Conservation (phyloP, 2,888 invertebrate species). For the Lepidonotus clava region DNA sequence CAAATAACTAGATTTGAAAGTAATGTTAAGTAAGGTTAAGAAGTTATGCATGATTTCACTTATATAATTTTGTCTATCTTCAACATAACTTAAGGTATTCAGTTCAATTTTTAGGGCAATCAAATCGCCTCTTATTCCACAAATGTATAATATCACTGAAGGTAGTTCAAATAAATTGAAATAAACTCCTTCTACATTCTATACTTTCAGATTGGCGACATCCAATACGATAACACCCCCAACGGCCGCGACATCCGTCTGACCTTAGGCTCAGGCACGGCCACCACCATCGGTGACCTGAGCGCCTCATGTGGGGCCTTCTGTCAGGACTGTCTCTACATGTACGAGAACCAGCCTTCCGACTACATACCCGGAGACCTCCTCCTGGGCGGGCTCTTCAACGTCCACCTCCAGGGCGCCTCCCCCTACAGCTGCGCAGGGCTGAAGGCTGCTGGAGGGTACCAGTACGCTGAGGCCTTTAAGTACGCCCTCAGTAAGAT, state of each 20-base stretch:
- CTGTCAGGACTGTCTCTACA: conserved; percentile 74
- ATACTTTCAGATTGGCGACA: conserved; percentile 24
- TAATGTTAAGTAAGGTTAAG: too few species aligned
- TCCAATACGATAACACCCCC: neutral
- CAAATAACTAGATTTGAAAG: too few species aligned
- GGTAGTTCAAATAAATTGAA: too few species aligned
- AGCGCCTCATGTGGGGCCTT: conserved; percentile 66
- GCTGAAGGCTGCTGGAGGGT: conserved; percentile 67
- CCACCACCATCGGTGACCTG: neutral
- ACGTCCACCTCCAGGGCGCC: conserved; percentile 70
- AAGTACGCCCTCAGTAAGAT: conserved; percentile 70
- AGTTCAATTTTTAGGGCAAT: too few species aligned
- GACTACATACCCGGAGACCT: conserved; percentile 73
- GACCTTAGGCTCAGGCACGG: neutral
- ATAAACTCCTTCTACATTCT: too few species aligned
- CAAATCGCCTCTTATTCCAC: too few species aligned
- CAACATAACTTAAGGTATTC: too few species aligned
- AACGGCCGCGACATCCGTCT: neutral
- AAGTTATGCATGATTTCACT: too few species aligned
- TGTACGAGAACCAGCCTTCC: conserved; percentile 68
- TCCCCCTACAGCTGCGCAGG: conserved; percentile 71
- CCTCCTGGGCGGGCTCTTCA: conserved; percentile 73
- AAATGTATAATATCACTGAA: too few species aligned
- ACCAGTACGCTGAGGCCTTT: conserved; percentile 75
- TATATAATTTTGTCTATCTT: too few species aligned